Base-by-base conservation (phyloP, 2,113 vertebrate genomes). In the Peromyscus californicus region DNA sequence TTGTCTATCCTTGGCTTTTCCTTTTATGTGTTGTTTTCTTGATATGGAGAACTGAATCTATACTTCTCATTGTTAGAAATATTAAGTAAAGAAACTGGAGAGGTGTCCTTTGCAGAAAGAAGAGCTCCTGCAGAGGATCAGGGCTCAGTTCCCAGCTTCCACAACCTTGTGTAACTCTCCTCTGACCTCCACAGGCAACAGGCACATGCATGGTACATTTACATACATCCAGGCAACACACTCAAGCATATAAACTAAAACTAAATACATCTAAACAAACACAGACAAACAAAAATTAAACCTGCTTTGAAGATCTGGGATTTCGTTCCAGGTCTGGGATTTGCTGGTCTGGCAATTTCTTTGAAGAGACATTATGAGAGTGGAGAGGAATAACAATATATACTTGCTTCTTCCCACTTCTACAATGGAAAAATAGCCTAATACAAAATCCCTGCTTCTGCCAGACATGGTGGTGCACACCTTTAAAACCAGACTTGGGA, bases 11-110 rank as follows among this genome's bases (percentile, higher is more conserved):
- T 96, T 95, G 95, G 79, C n/a, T 95, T 98, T 97, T 59, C 15
- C 89, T 95, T 98, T 97, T 86, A 94, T 51, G 45, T 97, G 96
- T 87, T 97, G 98, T 48, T 67, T 86, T 97, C 91, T 98, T 90
- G 94, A 96, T 92, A 70, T 80, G 24, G 61, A 96, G 92, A 57
- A 16, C 51, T 79, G 79, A 96, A 63, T 45, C 83, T 97, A 42
- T 85, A 82, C 85, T 98, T 97, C 90, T 90, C 85, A 82, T 96
- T 39, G 22, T 3, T 75, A 16, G 92, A 48, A 93, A 24, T 75
- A 75, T 11, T 83, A 59, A 57, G 36, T 82, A 24, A 26, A 59
- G 54, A n/a, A 63, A 57, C 33, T n/a, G 51, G 36, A 57, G 33
- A 57, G 19, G 51, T 57, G 33, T 5, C n/a, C 42, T 65, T 45